These are phyloP conservation scores for Reticulitermes lucifugus DNA, from an alignment of 2,888 invertebrate species.

Conservation along the genomic window DNA sequence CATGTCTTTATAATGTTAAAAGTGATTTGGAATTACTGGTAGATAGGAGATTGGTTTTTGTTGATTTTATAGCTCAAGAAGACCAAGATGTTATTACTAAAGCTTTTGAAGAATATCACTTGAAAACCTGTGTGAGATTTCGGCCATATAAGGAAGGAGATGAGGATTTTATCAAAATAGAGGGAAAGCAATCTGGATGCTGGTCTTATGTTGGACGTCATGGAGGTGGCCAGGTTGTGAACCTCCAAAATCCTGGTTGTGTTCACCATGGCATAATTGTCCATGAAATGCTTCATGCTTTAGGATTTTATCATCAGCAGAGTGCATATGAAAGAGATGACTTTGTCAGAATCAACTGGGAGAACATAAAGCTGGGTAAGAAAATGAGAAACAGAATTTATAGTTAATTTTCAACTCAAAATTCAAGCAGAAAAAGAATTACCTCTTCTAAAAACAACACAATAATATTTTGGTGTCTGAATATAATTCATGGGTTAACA, in stretches of 20 bases:
- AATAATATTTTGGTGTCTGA: background rate
- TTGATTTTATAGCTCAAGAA: constrained; percentile 60
- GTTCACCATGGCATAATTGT: constrained; percentile 67
- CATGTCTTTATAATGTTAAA: too few species aligned
- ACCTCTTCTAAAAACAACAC: background rate
- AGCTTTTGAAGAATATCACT: constrained; percentile 71
- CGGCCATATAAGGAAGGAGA: constrained; percentile 69
- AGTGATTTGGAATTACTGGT: too few species aligned
- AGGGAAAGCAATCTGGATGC: constrained; percentile 69
- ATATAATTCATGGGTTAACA: background rate
- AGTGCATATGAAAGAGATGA: constrained; percentile 66
- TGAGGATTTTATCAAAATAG: constrained; percentile 70
- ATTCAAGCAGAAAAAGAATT: background rate
- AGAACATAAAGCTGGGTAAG: constrained; percentile 64
- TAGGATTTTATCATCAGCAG: constrained; percentile 69
- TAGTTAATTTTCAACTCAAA: background rate
- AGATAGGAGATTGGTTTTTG: too few species aligned
- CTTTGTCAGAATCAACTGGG: constrained; percentile 64
- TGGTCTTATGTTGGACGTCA: constrained; percentile 75
- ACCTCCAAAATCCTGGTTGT: constrained; percentile 64
- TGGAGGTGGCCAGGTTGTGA: constrained; percentile 71
- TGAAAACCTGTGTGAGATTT: constrained; percentile 74
- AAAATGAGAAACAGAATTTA: background rate
- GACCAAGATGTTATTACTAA: constrained; percentile 66
- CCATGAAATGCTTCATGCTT: constrained; percentile 68